Evolutionary conservation across 2,888 invertebrate species (phyloP), one percentile per base, ranked within the genome.

Genomic region (Oeneis ivallda): DNA sequence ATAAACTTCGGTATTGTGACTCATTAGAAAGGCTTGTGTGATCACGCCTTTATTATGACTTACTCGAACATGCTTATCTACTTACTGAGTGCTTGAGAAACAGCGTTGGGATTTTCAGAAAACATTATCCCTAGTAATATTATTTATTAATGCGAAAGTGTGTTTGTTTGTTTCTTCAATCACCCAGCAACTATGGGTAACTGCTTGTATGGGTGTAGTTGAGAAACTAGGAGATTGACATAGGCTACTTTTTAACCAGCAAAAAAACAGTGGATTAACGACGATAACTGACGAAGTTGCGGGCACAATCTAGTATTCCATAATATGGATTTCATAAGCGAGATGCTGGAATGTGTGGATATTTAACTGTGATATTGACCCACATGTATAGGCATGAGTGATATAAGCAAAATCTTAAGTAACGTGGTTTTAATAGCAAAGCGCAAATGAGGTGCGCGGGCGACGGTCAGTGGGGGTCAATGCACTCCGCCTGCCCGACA

Each of bases 391-490:
- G 3, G 8, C 9, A 15, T n/a, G 17, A 54, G 10, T 53, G 7
- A 10, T 37, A 54, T 19, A 32, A 54, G 39, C 32, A 69, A 52
- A 49, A 57, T 64, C 50, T 50, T 34, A 47, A 58, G 57, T 53
- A 53, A 64, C 52, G 62, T 50, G 41, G 52, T 60, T 47, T 50
- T 66, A 63, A 62, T 63, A 68, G 74, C 70, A 70, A 76, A 73
- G 71, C 75, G 83, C 85, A 81, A 85, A 83, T 79, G 79, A 79
- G 82, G 75, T 85, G 89, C 87, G 89, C 88, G 71, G 77, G 86
- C 89, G 87, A 75, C 86, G 89, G 88, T 88, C 89, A 87, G 79
- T 71, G 73, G 77, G 78, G 87, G 87, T 87, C 86, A 72, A 72
- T 71, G 87, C 82, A 86, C 87, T 74, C 78, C 68, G 81, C 78